A percentile compares a stretch with the other conserved stretches of the same genome.
Conservation (phyloP, 2,888 invertebrate species). For the Scaptomyza tumidula region DNA sequence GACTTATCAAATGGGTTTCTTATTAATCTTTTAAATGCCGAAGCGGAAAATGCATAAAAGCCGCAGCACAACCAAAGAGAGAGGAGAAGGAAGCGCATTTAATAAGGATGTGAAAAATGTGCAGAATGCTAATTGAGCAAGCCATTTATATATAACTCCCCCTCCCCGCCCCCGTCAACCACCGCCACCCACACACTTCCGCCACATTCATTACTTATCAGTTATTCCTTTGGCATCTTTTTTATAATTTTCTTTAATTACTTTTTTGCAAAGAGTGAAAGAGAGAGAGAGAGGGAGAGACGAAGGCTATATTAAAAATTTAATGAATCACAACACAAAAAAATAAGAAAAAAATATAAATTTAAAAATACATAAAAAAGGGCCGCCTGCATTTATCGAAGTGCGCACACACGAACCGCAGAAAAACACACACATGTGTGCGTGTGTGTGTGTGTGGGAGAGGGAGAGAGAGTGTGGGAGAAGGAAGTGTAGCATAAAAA, state of each 20-base stretch:
- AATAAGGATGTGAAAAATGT: conserved; percentile 76
- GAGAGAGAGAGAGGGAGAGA: background rate
- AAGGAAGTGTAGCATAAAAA: background rate
- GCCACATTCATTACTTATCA: conserved; percentile 21
- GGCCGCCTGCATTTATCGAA: conserved; percentile 51
- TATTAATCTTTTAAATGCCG: conserved; percentile 55
- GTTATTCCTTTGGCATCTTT: conserved; percentile 39
- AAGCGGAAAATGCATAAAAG: conserved; percentile 48
- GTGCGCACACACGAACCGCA: conserved; percentile 51
- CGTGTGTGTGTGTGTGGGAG: conserved; percentile 1
- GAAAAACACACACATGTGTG: too few species aligned
- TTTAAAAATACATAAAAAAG: background rate
- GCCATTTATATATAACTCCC: conserved; percentile 26
- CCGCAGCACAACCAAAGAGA: background rate
- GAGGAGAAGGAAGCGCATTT: conserved; percentile 40
- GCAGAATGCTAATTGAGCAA: conserved; percentile 71
- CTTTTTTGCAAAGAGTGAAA: conserved; percentile 34
- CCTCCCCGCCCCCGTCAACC: background rate
- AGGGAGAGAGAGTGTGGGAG: background rate
- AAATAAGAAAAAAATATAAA: conserved; percentile 1
- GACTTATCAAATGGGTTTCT: conserved; percentile 54
- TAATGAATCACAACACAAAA: conserved; percentile 52
- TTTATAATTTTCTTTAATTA: conserved; percentile 40
- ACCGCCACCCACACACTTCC: background rate
- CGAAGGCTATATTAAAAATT: conserved; percentile 55